Evolutionary conservation across 2,888 invertebrate species (phyloP), one percentile per base, ranked within the genome.

Genomic region (Cephus rjabovi): DNA sequence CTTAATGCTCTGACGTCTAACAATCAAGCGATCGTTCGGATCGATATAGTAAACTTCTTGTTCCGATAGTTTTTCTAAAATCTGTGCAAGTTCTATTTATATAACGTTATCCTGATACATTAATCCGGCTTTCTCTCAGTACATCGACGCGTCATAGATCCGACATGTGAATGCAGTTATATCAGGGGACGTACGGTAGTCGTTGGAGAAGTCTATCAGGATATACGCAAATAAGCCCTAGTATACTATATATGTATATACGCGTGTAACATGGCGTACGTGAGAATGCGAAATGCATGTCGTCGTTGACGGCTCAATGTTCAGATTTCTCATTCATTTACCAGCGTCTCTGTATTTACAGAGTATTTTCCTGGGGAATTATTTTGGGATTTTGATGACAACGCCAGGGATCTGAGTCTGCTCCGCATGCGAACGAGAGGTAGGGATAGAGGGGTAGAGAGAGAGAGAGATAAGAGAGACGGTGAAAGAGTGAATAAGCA

Each of bases 201-300:
- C 68, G 68, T 74, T 69, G n/a, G 68, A 69, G 35, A 77, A 74
- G 68, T 68, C 77, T 74, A 77, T 77, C 73, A 56, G 40, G 73
- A 56, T 70, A 77, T 76, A 73, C 74, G 74, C 73, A 77, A 77
- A 77, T 77, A 69, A 69, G 68, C 37, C 69, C 33, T 11, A 77
- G 74, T 11, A 9, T 37, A 3, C 12, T n/a, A 77, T 77, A 35
- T 74, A 69, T 68, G 77, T 35, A 74, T 30, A 70, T 34, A 56
- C 56, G 23, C 23, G 9, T 56, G 56, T 56, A 40, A 73, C 15
- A 37, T 34, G 34, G 74, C 31, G 37, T 74, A 68, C 75, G 73
- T 75, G 75, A 74, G 69, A 79, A 79, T 80, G 80, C 76, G 76
- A 80, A 80, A 80, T 80, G 76, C 78, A 76, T 80, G 80, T 80